A percentile compares a stretch with the other conserved stretches of the same genome.
These are phyloP conservation scores for Hydractinia symbiolongicarpus DNA, from an alignment of 30 jellyfish, hydroid and myxozoan species.

Conservation along the genomic window DNA sequence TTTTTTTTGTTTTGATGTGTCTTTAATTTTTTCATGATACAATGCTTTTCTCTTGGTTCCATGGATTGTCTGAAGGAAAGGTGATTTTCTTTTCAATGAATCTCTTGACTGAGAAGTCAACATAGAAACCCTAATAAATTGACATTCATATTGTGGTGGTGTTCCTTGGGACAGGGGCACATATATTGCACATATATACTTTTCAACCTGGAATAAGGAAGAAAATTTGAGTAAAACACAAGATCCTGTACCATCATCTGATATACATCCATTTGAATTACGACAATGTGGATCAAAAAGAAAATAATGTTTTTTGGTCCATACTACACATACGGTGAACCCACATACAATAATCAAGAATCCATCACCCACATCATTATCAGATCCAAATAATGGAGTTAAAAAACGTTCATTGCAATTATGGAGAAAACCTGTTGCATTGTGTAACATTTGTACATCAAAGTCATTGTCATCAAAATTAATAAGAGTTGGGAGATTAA, in stretches of 20 bases:
- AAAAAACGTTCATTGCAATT: too few relatives aligned
- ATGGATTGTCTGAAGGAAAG: neutral
- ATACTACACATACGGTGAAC: neutral
- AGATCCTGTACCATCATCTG: neutral
- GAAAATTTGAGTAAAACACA: neutral
- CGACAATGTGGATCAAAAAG: conserved; percentile 1
- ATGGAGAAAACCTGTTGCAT: too few relatives aligned
- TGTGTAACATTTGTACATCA: too few relatives aligned
- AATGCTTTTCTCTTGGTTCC: neutral
- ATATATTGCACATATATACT: neutral
- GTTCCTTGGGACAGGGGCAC: neutral
- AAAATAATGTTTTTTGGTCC: neutral
- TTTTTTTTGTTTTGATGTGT: neutral
- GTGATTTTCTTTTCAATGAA: neutral
- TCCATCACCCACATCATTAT: neutral
- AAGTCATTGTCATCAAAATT: too few relatives aligned
- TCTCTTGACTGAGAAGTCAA: neutral
- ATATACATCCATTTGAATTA: neutral
- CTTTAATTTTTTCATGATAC: neutral
- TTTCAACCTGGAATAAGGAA: neutral
- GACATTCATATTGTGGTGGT: neutral
- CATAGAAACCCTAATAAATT: neutral
- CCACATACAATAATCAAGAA: neutral
- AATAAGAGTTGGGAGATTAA: neutral
- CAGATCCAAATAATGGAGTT: neutral